These are phyloP conservation scores for Tylochromis polylepis DNA, from an alignment of 2,113 vertebrate species.

Conservation along the genomic window DNA sequence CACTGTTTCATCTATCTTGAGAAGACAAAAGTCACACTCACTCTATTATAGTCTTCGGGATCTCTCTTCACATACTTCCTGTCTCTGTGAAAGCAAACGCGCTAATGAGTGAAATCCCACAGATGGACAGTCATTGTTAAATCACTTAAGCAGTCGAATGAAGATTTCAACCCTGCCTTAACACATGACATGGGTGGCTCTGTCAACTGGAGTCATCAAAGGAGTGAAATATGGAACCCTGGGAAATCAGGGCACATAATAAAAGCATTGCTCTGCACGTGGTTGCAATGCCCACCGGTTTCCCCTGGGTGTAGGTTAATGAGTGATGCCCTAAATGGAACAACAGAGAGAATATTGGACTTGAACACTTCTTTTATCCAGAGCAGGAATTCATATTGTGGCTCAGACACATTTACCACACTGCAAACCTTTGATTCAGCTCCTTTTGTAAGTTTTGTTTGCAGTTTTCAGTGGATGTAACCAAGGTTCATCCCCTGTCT, in stretches of 20 bases:
- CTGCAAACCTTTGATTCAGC: conserved; percentile 28
- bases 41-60: conserved; percentile 52
- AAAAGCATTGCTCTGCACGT: conserved; percentile 3
- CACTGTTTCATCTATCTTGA: conserved; percentile 52
- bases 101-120: conserved; percentile 69
- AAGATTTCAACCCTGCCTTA: conserved; percentile 43
- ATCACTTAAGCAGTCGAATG: conserved; percentile 47
- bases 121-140: conserved; percentile 68
- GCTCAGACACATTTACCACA: background rate
- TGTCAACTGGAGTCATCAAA: conserved; percentile 8
- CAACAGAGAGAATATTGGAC: background rate
- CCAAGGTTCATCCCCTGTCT: conserved; percentile 24
- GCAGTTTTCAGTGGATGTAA: conserved; percentile 6
- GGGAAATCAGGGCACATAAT: conserved; percentile 35
- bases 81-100: conserved; percentile 59
- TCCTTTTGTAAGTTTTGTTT: conserved; percentile 31
- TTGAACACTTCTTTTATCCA: background rate
- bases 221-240: conserved; percentile 14
- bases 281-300: background rate
- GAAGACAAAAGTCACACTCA: conserved; percentile 58
- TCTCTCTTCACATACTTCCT: conserved; percentile 48
- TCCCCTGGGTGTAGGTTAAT: background rate
- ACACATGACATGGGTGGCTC: conserved; percentile 14
- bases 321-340: conserved; percentile 12
- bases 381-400: background rate